phyloP scores from a whole-genome alignment of 2,888 invertebrate species.

The Gerris lacustris region DNA sequence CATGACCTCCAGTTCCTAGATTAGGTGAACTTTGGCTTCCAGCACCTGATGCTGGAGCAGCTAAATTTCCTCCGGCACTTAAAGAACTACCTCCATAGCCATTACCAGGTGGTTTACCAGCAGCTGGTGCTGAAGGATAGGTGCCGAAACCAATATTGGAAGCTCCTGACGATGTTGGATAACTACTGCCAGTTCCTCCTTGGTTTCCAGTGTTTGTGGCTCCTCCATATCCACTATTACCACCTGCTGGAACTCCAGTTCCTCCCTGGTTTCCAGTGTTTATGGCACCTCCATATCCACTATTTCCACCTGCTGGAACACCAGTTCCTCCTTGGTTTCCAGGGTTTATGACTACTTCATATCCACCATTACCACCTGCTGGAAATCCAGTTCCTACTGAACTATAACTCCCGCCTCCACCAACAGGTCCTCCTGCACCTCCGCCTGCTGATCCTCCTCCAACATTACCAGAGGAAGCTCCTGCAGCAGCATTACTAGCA shows the following conservation, averaged over 20 bases:
- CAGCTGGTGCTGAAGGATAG: too few species aligned
- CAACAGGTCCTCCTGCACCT: background rate
- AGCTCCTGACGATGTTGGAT: too few species aligned
- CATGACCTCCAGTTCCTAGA: background rate
- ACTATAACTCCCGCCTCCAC: background rate
- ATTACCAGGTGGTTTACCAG: too few species aligned
- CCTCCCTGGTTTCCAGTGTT: background rate
- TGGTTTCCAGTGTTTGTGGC: background rate
- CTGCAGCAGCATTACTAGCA: background rate
- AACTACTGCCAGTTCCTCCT: background rate
- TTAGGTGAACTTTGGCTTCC: constrained; percentile 5
- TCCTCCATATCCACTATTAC: background rate
- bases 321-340: too few species aligned
- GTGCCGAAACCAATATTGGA: too few species aligned
- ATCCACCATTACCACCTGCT: background rate
- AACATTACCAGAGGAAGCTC: background rate
- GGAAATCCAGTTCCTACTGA: background rate
- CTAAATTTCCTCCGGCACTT: too few species aligned
- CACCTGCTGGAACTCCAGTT: background rate
- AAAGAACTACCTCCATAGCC: too few species aligned
- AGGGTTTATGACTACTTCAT: background rate
- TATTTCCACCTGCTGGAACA: too few species aligned
- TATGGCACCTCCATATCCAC: background rate
- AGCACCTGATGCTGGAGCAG: too few species aligned
- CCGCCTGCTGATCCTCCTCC: background rate